These are phyloP conservation scores for Procavia capensis DNA, from an alignment of 2,113 vertebrate species.

Conservation along the genomic window DNA sequence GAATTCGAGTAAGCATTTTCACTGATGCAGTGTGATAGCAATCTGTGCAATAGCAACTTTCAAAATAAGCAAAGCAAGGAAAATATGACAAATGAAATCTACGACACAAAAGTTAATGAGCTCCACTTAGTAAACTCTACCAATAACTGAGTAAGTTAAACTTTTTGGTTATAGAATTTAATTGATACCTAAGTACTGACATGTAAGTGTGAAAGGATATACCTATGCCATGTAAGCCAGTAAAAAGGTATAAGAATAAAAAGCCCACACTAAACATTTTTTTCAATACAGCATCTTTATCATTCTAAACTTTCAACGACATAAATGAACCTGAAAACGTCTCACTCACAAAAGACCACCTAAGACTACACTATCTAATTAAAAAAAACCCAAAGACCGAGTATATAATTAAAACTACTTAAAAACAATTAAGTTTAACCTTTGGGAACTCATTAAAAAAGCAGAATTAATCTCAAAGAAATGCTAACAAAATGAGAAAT, in stretches of 20 bases:
- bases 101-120: slow-evolving; percentile 43
- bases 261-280: slow-evolving; percentile 45
- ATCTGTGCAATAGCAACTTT: slow-evolving; percentile 75
- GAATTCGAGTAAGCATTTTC: slow-evolving; percentile 88
- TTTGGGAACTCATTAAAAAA: slow-evolving; percentile 8
- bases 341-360: not conserved
- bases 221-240: not conserved
- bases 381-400: not conserved
- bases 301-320: not conserved
- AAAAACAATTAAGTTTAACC: slow-evolving; percentile 44
- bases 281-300: slow-evolving; percentile 23
- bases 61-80: slow-evolving; percentile 82
- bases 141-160: slow-evolving; percentile 43
- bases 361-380: not conserved
- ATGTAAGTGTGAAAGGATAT: slow-evolving; percentile 35
- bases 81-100: slow-evolving; percentile 70
- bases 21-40: slow-evolving; percentile 76
- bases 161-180: slow-evolving; percentile 45
- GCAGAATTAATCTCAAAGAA: slow-evolving; percentile 11
- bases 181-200: not conserved
- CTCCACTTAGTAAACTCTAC: slow-evolving; percentile 44
- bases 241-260: slow-evolving; percentile 46
- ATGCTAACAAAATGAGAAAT: not conserved
- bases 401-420: slow-evolving; percentile 6
- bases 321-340: slow-evolving; percentile 51